Evolutionary conservation across 1,140 invertebrate species (phyloP), one percentile per base, ranked within the genome.

Genomic region (Drosophila simulans): DNA sequence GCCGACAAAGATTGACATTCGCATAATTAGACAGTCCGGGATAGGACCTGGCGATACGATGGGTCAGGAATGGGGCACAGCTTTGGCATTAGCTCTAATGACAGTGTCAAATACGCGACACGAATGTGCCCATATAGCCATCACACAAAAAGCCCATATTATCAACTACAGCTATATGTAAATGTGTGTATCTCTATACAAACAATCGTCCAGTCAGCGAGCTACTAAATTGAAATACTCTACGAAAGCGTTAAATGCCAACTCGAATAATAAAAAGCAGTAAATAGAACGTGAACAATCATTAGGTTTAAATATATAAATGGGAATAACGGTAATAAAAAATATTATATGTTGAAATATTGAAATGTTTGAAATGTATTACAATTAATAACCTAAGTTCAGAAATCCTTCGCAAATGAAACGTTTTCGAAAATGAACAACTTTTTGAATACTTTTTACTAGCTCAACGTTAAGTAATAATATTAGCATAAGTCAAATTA

Each of bases 1-100:
- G 68, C 70, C 69, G 69, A 72, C 66, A 71, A 72, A 72, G 69
- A 72, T 72, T 75, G 72, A 75, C 72, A 75, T 75, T 65, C 72
- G 53, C 59, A 65, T 75, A 75, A 75, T 75, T 75, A 75, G 72
- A 25, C 71, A 66, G 22, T 55, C 56, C 48, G 48, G 40, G 10
- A 37, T 40, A n/a, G 65, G 39, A 46, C 39, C 10, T 20, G 5
- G 12, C 48, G 12, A 12, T 13, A 34, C 22, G 46, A 13, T 27
- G 46, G 46, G 15, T 48, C 25, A 15, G 48, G 48, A n/a, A 11
- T 17, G 57, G 42, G 34, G 52, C 11, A 37, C 15, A 52, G 53
- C 52, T 35, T 58, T 34, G 63, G 53, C 66, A 81, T 81, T 74
- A 70, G 56, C 45, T 80, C 37, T 65, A 70, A 77, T 74, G 49